phyloP scores from a whole-genome alignment of 2,888 invertebrate genomes.

The Girardia tigrina region DNA sequence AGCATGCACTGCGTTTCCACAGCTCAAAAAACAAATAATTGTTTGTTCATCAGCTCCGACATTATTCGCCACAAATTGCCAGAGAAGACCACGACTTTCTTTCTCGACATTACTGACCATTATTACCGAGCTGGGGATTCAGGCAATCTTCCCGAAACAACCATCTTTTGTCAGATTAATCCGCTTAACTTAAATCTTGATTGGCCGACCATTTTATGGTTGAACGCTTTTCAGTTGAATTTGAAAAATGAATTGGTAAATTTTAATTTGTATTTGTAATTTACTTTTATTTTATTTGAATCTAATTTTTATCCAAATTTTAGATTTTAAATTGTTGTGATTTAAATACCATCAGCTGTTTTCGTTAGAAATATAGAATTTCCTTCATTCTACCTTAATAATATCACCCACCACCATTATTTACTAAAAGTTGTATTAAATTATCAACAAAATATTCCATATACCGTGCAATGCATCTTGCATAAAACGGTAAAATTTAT shows the following conservation, averaged over 20 bases:
- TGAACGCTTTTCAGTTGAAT: slow-evolving; percentile 78
- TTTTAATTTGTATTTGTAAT: slow-evolving; percentile 35
- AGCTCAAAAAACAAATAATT: slow-evolving; percentile 55
- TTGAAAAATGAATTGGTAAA: slow-evolving; percentile 60
- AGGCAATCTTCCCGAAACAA: slow-evolving; percentile 64
- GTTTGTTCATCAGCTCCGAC: slow-evolving; percentile 54
- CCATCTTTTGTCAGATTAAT: slow-evolving; percentile 75
- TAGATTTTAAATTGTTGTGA: too few species aligned
- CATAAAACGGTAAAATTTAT: too few species aligned
- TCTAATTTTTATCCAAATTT: too few species aligned
- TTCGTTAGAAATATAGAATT: too few species aligned
- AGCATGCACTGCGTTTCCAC: slow-evolving; percentile 71
- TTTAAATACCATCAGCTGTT: too few species aligned
- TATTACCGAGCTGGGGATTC: slow-evolving; percentile 50
- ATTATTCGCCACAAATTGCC: slow-evolving; percentile 66
- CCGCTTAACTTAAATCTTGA: slow-evolving; percentile 77
- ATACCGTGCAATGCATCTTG: too few species aligned
- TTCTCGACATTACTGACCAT: slow-evolving; percentile 85
- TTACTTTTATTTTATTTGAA: too few species aligned
- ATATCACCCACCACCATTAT: too few species aligned
- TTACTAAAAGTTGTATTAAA: too few species aligned
- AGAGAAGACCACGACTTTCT: slow-evolving; percentile 75
- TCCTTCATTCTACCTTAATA: too few species aligned
- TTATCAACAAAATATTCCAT: too few species aligned
- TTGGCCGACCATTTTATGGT: slow-evolving; percentile 73